A percentile compares a stretch with the other conserved stretches of the same genome.
Evolutionary conservation across 2,888 invertebrate species (phyloP).

Genomic region (Eurois occulta): DNA sequence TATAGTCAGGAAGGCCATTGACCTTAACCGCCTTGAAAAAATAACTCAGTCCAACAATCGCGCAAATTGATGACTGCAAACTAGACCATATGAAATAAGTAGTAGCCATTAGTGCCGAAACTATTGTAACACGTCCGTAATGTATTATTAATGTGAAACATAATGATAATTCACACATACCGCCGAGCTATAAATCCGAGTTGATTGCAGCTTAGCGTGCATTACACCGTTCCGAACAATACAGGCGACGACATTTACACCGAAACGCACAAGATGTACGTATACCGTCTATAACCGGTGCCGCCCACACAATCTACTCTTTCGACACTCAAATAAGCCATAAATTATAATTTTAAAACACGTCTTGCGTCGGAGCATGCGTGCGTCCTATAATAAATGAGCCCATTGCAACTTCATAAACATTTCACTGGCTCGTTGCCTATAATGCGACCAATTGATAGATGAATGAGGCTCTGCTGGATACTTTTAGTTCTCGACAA

Average conservation of each 20-base stretch:
- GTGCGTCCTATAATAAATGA: slow-evolving; percentile 75
- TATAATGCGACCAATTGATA: slow-evolving; percentile 65
- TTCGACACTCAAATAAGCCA: slow-evolving; percentile 88
- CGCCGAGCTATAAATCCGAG: slow-evolving; percentile 61
- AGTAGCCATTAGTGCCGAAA: slow-evolving; percentile 55
- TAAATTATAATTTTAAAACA: slow-evolving; percentile 89
- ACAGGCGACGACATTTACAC: slow-evolving; percentile 67
- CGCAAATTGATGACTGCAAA: slow-evolving; percentile 36
- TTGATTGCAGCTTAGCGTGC: slow-evolving; percentile 59
- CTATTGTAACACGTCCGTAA: slow-evolving; percentile 56
- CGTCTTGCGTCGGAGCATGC: slow-evolving; percentile 74
- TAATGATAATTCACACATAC: slow-evolving; percentile 64
- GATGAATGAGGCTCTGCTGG: slow-evolving; percentile 59
- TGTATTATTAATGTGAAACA: slow-evolving; percentile 59
- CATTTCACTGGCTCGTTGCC: slow-evolving; percentile 68
- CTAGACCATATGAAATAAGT: slow-evolving; percentile 49
- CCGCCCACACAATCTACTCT: slow-evolving; percentile 86
- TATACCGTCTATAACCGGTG: slow-evolving; percentile 71
- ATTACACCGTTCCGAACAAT: slow-evolving; percentile 67
- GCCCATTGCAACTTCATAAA: slow-evolving; percentile 72
- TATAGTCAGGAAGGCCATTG: neutral
- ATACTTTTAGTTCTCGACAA: slow-evolving; percentile 48
- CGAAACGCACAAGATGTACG: slow-evolving; percentile 60
- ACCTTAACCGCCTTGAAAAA: slow-evolving; percentile 24
- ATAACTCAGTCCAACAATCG: slow-evolving; percentile 7